These are phyloP conservation scores for Periplaneta americana DNA, from an alignment of 1,140 invertebrate genomes.

Conservation along the genomic window DNA sequence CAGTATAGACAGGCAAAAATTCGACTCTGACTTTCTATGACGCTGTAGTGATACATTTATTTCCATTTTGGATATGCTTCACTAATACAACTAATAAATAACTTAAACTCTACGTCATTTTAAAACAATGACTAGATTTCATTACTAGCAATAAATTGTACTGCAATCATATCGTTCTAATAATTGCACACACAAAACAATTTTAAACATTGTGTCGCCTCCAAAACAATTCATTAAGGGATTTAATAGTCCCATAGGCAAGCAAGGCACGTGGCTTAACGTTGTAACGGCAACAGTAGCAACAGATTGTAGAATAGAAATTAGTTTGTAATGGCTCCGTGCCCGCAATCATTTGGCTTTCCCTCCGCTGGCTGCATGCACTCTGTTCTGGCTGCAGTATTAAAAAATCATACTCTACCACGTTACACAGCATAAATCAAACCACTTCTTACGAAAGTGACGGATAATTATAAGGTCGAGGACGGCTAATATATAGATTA, in stretches of 20 bases:
- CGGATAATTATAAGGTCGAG: not conserved
- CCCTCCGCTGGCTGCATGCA: not conserved
- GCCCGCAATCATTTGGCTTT: not conserved
- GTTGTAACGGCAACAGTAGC: not conserved
- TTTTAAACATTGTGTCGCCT: not conserved
- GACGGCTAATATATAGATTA: not conserved
- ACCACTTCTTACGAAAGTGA: not conserved
- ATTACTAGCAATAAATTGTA: not conserved
- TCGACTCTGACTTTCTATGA: too few species aligned
- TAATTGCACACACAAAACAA: not conserved
- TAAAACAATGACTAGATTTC: not conserved
- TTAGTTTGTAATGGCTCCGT: slow-evolving; percentile 6
- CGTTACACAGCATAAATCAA: not conserved
- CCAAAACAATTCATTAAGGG: slow-evolving; percentile 17
- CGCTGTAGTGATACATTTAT: not conserved
- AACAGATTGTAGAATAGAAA: slow-evolving; percentile 17
- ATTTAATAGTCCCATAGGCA: slow-evolving; percentile 10
- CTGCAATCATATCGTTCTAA: not conserved
- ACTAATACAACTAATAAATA: not conserved
- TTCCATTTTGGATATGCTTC: not conserved
- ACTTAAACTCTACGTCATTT: not conserved
- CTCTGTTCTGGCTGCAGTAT: not conserved
- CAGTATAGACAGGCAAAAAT: too few species aligned
- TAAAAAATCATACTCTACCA: not conserved
- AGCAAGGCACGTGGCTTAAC: slow-evolving; percentile 11